Base-by-base conservation (phyloP, 1,140 invertebrate species). In the Hypothenemus hampei region DNA sequence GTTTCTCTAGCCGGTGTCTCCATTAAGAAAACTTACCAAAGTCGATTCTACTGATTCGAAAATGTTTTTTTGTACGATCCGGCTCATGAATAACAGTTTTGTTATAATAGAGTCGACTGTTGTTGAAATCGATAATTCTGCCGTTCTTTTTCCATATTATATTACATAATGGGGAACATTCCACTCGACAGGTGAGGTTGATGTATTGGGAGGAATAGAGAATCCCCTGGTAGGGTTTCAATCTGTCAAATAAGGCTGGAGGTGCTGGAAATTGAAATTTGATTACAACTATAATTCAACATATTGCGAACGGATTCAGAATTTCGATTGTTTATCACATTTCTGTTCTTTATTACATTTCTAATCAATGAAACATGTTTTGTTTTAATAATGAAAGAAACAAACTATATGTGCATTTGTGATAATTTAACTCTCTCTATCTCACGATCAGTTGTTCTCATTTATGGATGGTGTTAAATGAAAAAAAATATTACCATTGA, bases 21-120 rank as follows among this genome's bases (percentile, higher is more conserved):
- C n/a, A n/a, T n/a, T n/a, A n/a, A n/a, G n/a, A 13, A 51, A 29
- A 70, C 76, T 76, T 70, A 86, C 81, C 65, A 95, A 75, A 36
- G 83, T 89, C 5, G 89, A 92, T 49, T 87, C 79, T 16, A 92
- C 83, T 23, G 89, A 91, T 71, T 91, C 85, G 65, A 94, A 93
- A 67, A 93, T 87, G 62, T 89, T 91, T 15, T 82, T 86, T 53
- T 80, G 73, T 40, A 81, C n/a, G 71, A 70, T 91, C 82, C 46
- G 88, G 73, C 31, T 81, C 73, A 67, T 82, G 74, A 24, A 81
- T 82, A 23, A 76, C 78, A 26, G 77, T 80, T 35, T 78, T 78
- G 7, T 89, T 80, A 60, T 81, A 81, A 71, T 90, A 91, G 20
- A 81, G 75, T 37, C 74, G 73, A 18, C 79, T 81, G 60, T 58